These are phyloP conservation scores for Eupeodes luniger DNA, from an alignment of 2,888 invertebrate species.

Conservation along the genomic window DNA sequence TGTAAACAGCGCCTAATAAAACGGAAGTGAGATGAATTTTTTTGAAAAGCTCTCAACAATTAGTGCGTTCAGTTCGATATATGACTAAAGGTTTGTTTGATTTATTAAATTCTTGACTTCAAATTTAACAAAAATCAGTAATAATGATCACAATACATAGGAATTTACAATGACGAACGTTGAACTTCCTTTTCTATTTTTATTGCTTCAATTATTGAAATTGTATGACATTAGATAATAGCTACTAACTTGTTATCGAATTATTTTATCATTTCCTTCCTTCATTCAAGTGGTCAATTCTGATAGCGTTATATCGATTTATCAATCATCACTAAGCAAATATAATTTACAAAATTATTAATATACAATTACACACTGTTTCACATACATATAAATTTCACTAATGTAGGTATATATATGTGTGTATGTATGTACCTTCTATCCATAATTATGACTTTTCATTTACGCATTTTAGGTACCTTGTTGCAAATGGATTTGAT, in stretches of 20 bases:
- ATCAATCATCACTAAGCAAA: neutral
- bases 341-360: slow-evolving; percentile 2
- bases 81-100: no score
- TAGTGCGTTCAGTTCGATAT: no score
- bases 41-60: neutral
- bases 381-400: neutral
- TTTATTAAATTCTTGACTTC: no score
- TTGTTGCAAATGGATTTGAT: neutral
- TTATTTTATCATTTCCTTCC: slow-evolving; percentile 6
- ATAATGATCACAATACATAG: neutral
- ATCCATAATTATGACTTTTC: slow-evolving; percentile 18
- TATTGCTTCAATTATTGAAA: neutral
- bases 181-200: neutral
- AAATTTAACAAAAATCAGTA: no score
- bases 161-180: neutral
- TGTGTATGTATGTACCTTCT: neutral
- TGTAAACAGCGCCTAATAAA: no score
- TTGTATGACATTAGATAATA: neutral
- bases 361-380: neutral
- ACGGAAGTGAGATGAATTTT: neutral
- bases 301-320: neutral
- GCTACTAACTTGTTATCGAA: neutral
- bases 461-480: neutral
- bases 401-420: neutral
- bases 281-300: neutral